A percentile compares a stretch with the other conserved stretches of the same genome.
Evolutionary conservation across 2,113 vertebrate species (phyloP).

Genomic region (Odontophorus gujanensis): DNA sequence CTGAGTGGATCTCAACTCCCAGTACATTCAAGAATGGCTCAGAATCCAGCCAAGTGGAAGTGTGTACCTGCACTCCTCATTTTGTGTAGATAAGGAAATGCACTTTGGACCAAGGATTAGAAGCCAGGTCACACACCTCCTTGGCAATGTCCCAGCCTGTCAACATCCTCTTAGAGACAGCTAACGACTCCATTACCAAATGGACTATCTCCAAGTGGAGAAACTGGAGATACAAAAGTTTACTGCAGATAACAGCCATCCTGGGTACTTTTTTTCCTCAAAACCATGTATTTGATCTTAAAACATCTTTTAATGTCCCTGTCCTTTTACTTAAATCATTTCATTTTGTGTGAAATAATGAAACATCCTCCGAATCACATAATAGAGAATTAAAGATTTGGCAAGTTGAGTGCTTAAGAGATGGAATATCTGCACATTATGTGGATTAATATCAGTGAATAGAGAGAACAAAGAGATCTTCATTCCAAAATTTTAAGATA

Average conservation of each 20-base stretch:
- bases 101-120: not conserved
- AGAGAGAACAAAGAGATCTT: not conserved
- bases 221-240: not conserved
- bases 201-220: not conserved
- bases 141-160: rapidly evolving
- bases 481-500: not conserved
- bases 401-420: not conserved
- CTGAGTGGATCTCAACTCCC: not conserved
- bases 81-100: not conserved
- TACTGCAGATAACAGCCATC: not conserved
- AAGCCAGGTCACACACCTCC: not conserved
- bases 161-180: rapidly evolving
- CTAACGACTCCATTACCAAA: not conserved
- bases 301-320: not conserved
- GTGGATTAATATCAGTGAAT: not conserved
- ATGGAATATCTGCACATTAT: not conserved
- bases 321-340: not conserved
- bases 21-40: not conserved
- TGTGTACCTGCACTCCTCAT: not conserved
- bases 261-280: not conserved
- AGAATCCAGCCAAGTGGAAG: not conserved
- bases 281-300: not conserved
- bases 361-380: not conserved
- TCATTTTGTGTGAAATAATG: not conserved
- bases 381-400: not conserved